These are phyloP conservation scores for Rhinatrema bivittatum DNA, from an alignment of 2,797 vertebrate species.

Conservation along the genomic window DNA sequence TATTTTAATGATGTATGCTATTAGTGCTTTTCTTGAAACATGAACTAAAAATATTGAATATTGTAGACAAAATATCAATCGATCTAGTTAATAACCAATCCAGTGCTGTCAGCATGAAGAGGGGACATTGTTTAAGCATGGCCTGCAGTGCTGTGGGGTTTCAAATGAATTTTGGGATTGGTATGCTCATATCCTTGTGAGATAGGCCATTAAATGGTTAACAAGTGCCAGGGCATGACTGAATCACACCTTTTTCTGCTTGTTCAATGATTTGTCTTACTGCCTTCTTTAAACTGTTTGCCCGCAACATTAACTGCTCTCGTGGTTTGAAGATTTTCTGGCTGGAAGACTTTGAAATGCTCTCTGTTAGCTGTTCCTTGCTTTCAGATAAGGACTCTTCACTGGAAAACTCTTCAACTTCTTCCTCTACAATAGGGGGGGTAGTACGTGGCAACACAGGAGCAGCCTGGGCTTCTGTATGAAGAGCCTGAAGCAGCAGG, in stretches of 20 bases:
- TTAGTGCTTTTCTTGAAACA: no score
- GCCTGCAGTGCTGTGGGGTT: no score
- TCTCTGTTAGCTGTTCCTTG: slow-evolving; percentile 73
- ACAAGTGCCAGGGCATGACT: no score
- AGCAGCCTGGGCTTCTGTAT: slow-evolving; percentile 62
- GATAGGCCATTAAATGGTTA: no score
- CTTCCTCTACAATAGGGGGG: slow-evolving; percentile 75
- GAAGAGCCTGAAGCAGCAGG: slow-evolving; percentile 81
- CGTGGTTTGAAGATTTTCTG: slow-evolving; percentile 71
- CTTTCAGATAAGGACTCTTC: slow-evolving; percentile 80
- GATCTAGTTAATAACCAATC: no score
- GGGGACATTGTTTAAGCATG: no score
- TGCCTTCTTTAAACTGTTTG: slow-evolving; percentile 95
- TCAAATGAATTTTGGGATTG: no score
- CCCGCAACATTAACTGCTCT: slow-evolving; percentile 86
- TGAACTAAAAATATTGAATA: no score
- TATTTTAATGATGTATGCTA: no score
- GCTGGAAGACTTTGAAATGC: slow-evolving; percentile 59
- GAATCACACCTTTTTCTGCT: slow-evolving; percentile 77
- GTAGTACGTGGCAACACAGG: slow-evolving; percentile 52
- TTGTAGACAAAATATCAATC: no score
- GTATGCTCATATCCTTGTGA: no score
- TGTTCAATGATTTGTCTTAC: slow-evolving; percentile 93
- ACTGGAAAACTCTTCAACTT: slow-evolving; percentile 70
- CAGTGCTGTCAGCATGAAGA: no score